Conservation (phyloP, 2,113 vertebrate genomes). For the Laticauda colubrina region DNA sequence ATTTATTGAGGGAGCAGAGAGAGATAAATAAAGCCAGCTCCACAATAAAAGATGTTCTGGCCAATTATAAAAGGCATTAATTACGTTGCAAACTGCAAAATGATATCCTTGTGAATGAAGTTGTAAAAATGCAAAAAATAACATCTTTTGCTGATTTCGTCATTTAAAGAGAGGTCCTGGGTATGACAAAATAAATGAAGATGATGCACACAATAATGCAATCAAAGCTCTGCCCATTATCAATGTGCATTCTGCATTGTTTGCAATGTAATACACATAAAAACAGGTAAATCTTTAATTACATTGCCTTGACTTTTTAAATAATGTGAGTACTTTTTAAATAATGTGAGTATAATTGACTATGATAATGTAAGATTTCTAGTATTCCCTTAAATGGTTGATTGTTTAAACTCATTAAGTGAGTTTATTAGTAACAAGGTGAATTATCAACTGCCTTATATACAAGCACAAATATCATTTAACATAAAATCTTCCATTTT, state of each 20-base stretch:
- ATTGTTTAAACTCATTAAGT: not conserved
- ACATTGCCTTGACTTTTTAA: not conserved
- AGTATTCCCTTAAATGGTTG: not conserved
- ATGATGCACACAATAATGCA: not conserved
- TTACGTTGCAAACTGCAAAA: not conserved
- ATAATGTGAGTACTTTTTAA: not conserved
- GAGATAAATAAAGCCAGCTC: slow-evolving; percentile 51
- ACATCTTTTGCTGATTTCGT: not conserved
- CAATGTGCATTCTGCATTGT: not conserved
- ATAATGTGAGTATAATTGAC: not conserved
- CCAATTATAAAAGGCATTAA: slow-evolving; percentile 16
- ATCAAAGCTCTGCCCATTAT: not conserved
- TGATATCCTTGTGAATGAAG: not conserved
- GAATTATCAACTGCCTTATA: not conserved
- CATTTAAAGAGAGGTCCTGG: not conserved
- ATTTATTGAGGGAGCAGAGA: slow-evolving; percentile 54
- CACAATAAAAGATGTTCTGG: slow-evolving; percentile 56
- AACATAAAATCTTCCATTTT: not conserved
- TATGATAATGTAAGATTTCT: not conserved
- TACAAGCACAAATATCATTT: not conserved
- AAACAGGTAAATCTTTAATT: not conserved
- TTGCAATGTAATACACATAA: not conserved
- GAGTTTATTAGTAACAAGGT: not conserved
- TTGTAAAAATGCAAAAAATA: not conserved
- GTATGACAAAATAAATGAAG: not conserved